Evolutionary conservation across 2,113 vertebrate species (phyloP), one percentile per base, ranked within the genome.

Genomic region (Lagopus leucura): DNA sequence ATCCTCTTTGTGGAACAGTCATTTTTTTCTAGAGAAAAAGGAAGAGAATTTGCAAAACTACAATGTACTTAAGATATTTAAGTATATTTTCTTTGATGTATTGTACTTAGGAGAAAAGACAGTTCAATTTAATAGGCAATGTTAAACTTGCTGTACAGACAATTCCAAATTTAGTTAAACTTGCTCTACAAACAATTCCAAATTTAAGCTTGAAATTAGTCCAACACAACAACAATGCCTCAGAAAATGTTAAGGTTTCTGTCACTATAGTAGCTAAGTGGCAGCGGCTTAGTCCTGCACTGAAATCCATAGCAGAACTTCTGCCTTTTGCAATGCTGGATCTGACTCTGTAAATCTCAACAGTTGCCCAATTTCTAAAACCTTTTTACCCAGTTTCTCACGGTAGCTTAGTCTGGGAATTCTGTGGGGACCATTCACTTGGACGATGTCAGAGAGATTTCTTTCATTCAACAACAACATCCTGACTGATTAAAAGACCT

Each of bases 381-480:
- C 36, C 18, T 45, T 79, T 78, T 73, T 63, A 90, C 54, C 20
- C 71, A 73, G 74, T 95, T 95, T 96, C 95, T 85, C 95, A 94
- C 11, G 8, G 71, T 60, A 94, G 64, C 80, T 75, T 79, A 58
- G 27, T 30, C 42, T 76, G 81, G 58, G 84, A 94, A 91, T 73
- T 90, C 84, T 89, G 71, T n/a, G 45, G 61, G 89, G 74, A 82
- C 66, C 71, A 79, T 87, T 94, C 89, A 87, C 71, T 85, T 79
- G 58, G 77, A 94, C 82, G 71, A 86, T 58, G 67, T 93, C 82
- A 47, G 58, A 54, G 73, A 95, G 84, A 79, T 61, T 70, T 65
- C 81, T 92, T 95, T 90, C 91, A 93, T 90, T 82, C 81, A 79
- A 48, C 45, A 76, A 54, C 87, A 94, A 96, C 93, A 85, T 86